Conservation (phyloP, 2,113 vertebrate genomes). For the Cranoglanis bouderius region DNA sequence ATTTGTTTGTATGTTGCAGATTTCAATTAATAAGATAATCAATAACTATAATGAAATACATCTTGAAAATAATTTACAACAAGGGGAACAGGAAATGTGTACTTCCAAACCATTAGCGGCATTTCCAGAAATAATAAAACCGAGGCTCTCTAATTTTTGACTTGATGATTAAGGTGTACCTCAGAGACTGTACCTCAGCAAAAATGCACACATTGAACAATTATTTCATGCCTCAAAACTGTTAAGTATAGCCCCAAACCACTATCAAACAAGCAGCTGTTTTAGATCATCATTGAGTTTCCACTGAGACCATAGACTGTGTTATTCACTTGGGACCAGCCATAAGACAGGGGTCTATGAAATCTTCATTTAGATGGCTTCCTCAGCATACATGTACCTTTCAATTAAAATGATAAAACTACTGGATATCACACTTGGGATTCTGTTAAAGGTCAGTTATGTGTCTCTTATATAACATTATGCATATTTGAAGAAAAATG, state of each 20-base stretch:
- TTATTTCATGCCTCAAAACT: conserved; percentile 17
- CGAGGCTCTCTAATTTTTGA: background rate
- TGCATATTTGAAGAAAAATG: background rate
- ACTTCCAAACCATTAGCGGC: conserved; percentile 8
- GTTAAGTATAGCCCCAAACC: conserved; percentile 10
- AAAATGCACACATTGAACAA: background rate
- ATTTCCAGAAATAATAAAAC: conserved; percentile 26
- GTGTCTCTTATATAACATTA: background rate
- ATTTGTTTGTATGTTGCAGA: background rate
- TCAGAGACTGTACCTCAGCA: conserved; percentile 5
- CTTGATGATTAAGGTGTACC: background rate
- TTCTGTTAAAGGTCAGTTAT: background rate
- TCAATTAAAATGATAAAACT: background rate
- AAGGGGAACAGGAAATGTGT: conserved; percentile 20
- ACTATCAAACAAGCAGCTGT: conserved; percentile 37
- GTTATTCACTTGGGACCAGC: conserved; percentile 11
- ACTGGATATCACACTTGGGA: background rate
- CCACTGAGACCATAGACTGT: conserved; percentile 31
- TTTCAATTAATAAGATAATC: background rate
- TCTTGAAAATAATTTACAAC: background rate
- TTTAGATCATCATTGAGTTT: conserved; percentile 18
- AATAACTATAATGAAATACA: conserved; percentile 1
- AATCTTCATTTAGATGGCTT: background rate
- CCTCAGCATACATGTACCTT: conserved; percentile 2
- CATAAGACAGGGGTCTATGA: background rate